Percentiles rank a stretch among this genome's conserved stretches.
phyloP scores from a whole-genome alignment of 2,888 invertebrate genomes.

The Lypha dubia region DNA sequence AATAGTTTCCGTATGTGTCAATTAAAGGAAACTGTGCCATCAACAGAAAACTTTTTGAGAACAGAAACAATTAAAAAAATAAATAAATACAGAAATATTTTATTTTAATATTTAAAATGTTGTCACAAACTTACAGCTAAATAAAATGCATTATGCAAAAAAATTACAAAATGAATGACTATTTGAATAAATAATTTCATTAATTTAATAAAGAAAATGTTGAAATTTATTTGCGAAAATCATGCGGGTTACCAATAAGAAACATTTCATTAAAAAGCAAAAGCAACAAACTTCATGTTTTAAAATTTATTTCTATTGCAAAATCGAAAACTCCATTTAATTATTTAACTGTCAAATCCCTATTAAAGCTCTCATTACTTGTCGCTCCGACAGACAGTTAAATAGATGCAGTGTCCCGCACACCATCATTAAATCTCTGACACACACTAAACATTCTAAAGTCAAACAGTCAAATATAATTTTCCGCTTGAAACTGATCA shows the following conservation, averaged over 20 bases:
- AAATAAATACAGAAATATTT: conserved; percentile 8
- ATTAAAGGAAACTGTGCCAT: conserved; percentile 51
- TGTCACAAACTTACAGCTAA: conserved; percentile 19
- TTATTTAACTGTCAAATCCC: conserved; percentile 62
- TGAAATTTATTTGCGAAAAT: neutral
- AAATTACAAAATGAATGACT: neutral
- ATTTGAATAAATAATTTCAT: neutral
- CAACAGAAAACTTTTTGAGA: conserved; percentile 29
- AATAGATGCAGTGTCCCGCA: conserved; percentile 31
- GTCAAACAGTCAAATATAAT: conserved; percentile 73
- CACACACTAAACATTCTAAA: conserved; percentile 67
- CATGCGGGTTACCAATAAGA: too few species aligned
- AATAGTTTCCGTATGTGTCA: conserved; percentile 61
- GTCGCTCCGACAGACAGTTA: conserved; percentile 11
- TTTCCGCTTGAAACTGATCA: conserved; percentile 72
- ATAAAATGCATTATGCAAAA: neutral
- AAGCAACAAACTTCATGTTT: conserved; percentile 20
- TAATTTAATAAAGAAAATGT: neutral
- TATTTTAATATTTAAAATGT: conserved; percentile 15
- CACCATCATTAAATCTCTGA: conserved; percentile 61
- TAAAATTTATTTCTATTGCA: conserved; percentile 59
- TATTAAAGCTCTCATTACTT: conserved; percentile 68
- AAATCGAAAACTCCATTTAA: conserved; percentile 56
- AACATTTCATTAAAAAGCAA: neutral
- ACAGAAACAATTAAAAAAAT: conserved; percentile 23